Evolutionary conservation across 2,113 vertebrate species (phyloP), one percentile per base, ranked within the genome.

Genomic region (Connochaetes taurinus): DNA sequence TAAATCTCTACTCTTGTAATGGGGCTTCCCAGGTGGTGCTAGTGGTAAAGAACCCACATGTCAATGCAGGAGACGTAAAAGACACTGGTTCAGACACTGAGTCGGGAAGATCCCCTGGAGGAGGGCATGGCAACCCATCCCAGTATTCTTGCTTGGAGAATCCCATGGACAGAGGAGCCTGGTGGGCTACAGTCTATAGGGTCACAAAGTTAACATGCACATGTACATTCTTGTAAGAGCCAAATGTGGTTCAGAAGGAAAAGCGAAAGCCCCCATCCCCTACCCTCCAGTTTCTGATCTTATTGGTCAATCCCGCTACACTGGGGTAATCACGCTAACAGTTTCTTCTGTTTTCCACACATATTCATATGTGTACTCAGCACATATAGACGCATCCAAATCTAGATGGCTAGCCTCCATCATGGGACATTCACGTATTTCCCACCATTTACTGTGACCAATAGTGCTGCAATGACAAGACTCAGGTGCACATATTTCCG

Each of bases 311-410:
- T n/a, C 33, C 13, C 7, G 1, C 17, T 17, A 3, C 8, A 50
- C 55, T 40, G 25, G 80, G 58, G 58, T 21, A 1, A 29, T 8
- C 27, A 13, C 17, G 23, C 17, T 9, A 31, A 60, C 21, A 11
- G 52, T 62, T 67, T 53, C 52, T 74, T 1, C 1, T 25, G 11
- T 43, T 53, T 36, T 53, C 17, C 36, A 17, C 16, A 25, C 7
- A 0, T 4, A 9, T 1, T 57, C 0, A 1, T 23, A 5, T 78
- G n/a, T 31, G 6, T 60, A 14, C 13, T 76, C 53, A 78, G 19
- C 33, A 6, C 15, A 6, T 25, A 1, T 2, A 9, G 43, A 25
- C 2, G 36, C 8, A 5, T 15, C 7, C 25, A n/a, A 15, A 58
- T 33, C 83, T 36, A 13, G 12, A 47, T 87, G 33, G 40, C 10